Evolutionary conservation across 2,888 invertebrate genomes (phyloP).

Genomic region (Ephialtes manifestator): DNA sequence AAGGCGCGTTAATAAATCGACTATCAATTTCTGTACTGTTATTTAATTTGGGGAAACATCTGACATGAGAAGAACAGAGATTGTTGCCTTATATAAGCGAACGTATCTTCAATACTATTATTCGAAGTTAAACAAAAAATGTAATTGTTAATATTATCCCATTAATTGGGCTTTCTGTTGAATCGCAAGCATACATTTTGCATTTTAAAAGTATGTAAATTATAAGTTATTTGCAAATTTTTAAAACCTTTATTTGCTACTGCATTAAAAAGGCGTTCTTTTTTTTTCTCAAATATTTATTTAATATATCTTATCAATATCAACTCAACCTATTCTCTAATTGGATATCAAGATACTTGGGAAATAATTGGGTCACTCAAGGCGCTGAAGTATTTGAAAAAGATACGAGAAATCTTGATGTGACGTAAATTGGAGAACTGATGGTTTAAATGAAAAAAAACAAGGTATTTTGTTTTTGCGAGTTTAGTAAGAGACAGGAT

Average conservation of each 20-base stretch:
- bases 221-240: not conserved
- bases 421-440: not conserved
- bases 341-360: not conserved
- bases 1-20: no score
- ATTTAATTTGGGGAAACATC: no score
- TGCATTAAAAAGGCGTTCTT: no score
- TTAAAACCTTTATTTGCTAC: no score
- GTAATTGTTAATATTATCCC: no score
- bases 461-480: not conserved
- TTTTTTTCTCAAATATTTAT: not conserved
- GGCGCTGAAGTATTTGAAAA: not conserved
- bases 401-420: not conserved
- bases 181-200: not conserved
- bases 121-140: no score
- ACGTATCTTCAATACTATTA: no score
- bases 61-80: no score
- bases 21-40: no score
- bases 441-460: constrained; percentile 5
- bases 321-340: not conserved
- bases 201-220: not conserved
- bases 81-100: no score
- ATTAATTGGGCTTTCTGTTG: no score
- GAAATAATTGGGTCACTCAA: not conserved
- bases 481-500: not conserved
- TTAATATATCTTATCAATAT: not conserved